Evolutionary conservation across 1,140 invertebrate genomes (phyloP).

Genomic region (Chymomyza costata): DNA sequence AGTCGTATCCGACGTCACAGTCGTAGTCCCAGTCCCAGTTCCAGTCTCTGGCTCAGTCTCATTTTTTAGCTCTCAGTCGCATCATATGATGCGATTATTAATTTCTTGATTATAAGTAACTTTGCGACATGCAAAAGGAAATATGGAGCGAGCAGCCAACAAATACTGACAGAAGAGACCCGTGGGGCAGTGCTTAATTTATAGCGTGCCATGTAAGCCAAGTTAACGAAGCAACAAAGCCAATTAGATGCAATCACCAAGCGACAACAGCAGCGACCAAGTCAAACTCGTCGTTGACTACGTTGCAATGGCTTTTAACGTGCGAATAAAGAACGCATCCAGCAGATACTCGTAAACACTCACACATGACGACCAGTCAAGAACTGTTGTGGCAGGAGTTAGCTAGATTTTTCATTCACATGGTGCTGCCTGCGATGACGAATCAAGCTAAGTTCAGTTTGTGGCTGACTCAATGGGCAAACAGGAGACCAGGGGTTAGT

Average conservation of each 20-base stretch:
- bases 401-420: no score
- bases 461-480: no score
- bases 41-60: background rate
- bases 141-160: background rate
- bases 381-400: no score
- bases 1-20: no score
- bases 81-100: conserved; percentile 64
- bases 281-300: conserved; percentile 12
- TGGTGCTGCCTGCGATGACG: no score
- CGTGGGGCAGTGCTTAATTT: conserved; percentile 5
- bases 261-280: conserved; percentile 1
- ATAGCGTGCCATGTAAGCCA: conserved; percentile 56
- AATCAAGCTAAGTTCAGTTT: no score
- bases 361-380: no score
- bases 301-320: conserved; percentile 9
- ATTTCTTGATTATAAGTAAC: conserved; percentile 64
- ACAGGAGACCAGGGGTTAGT: no score
- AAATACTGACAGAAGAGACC: no score
- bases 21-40: background rate
- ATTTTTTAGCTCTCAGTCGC: conserved; percentile 16
- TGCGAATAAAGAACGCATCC: conserved; percentile 25
- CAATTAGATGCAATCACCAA: conserved; percentile 70
- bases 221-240: conserved; percentile 69
- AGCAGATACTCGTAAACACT: background rate
- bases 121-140: conserved; percentile 35